Base-by-base conservation (phyloP, 1,140 invertebrate genomes). In the Lycorma delicatula region DNA sequence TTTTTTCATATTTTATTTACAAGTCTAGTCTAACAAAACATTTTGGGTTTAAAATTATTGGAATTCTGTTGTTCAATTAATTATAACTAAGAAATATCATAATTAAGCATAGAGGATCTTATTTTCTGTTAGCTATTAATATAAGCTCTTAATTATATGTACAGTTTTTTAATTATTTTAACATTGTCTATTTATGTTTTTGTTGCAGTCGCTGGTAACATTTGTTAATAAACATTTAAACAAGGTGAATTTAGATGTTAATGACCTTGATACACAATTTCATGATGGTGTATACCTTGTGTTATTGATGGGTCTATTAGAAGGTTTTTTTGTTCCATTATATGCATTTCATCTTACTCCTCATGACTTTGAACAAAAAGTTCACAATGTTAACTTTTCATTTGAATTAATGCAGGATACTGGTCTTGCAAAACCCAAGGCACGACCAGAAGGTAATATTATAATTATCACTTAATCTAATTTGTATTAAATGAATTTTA, bases 361-460 rank as follows among this genome's bases (percentile, higher is more conserved):
- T 29, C 85, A 88, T 69, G 86, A 85, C 63, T 84, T 86, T 63
- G 90, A 93, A 28, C 91, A 98, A 65, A 93, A 94, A 75, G 88
- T 99, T 0, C 93, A 95, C 69, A 99, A 99, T 78, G 95, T 99
- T 4, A 77, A 82, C 0, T 96, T 99, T 71, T 89, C 95, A 3
- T 99, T 98, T 77, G 93, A 98, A 66, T 75, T 99, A 22, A 98
- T 99, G 95, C 88, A 94, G 72, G 96, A 99, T 74, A 90, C 93
- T 59, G 95, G 94, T 4, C 72, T 99, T n/a, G 85, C 87, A 1
- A 93, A 89, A 72, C 94, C 95, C 0, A 97, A 97, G 77, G 93
- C 94, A 11, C 78, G 97, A 64, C 91, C 93, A 9, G 93, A 97
- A 87, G 92, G 91, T 94, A 78, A 68, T 54, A 55, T 60, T 23